Base-by-base conservation (phyloP, 2,113 vertebrate species). In the Nothoprocta pentlandii region DNA sequence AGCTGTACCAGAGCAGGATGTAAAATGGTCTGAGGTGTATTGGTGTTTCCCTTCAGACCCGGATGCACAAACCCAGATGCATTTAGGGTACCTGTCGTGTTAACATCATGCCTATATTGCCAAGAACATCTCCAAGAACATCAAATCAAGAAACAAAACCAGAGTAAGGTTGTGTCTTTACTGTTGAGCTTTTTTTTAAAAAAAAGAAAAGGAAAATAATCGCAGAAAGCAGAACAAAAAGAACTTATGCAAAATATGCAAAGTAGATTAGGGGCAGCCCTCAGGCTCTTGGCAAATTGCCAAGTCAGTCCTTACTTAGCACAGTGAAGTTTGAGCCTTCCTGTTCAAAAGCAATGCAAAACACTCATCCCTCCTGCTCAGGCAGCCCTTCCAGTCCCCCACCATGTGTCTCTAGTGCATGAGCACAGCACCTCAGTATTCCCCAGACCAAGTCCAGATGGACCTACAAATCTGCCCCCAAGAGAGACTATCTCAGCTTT, bases 321-420 rank as follows among this genome's bases (percentile, higher is more conserved):
- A 6, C 41, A n/a, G 56, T 51, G 61, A 88, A 36, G 12, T 80
- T 78, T 71, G 42, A 19, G 56, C 68, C 8, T 4, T 12, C 11
- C 39, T 19, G 46, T 82, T 95, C 82, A 94, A 94, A 94, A 78
- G 56, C 11, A 26, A 91, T 75, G 82, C 51, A 84, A 94, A 96
- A 46, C 42, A 41, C 47, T 61, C n/a, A 41, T 76, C 94, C 64
- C 28, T 53, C 34, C 32, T 11, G 90, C 82, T 83, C 63, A 47
- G 90, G 92, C 36, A 39, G 36, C 36, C 36, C 36, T 8, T 39
- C 36, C 36, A 39, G 36, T 39, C 36, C 36, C 36, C 36, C 8
- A 39, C 36, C 8, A 8, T 39, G 36, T 39, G 36, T 39, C 36
- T 39, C 36, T 62, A 90, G 53, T 32, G 87, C 77, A 71, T 92